These are phyloP conservation scores for Lamellibrachia columna DNA, from an alignment of 2,888 invertebrate genomes.

Conservation along the genomic window DNA sequence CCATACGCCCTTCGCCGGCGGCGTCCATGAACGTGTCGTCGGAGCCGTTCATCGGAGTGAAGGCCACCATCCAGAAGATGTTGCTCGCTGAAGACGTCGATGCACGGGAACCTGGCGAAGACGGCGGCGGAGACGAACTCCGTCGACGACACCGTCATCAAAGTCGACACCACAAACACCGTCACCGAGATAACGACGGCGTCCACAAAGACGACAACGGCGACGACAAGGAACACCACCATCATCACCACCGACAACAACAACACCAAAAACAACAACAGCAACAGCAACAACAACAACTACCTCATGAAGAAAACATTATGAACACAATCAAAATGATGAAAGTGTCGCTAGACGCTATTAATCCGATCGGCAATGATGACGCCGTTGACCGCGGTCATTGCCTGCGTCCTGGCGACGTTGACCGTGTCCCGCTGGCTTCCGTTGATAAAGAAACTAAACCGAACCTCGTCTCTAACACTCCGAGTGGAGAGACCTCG, in stretches of 20 bases:
- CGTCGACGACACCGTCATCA: background rate
- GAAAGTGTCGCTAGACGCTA: background rate
- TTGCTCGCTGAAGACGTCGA: background rate
- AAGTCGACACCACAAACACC: background rate
- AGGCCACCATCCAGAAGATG: background rate
- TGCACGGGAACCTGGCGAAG: background rate
- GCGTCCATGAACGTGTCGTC: background rate
- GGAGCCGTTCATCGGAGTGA: background rate
- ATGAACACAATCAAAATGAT: background rate
- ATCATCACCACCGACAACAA: background rate
- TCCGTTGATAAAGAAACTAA: background rate
- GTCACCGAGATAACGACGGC: background rate
- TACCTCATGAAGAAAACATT: background rate
- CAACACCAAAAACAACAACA: background rate
- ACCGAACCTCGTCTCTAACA: background rate
- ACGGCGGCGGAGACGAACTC: background rate
- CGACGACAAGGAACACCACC: background rate
- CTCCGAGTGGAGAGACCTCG: background rate
- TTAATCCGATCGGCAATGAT: background rate
- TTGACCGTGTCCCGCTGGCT: background rate
- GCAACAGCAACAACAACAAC: background rate
- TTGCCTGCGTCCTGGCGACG: background rate
- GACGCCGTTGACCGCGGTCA: background rate
- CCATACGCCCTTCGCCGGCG: background rate
- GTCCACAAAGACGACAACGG: background rate